Base-by-base conservation (phyloP, 2,797 vertebrate genomes). In the Eulemur mongoz region DNA sequence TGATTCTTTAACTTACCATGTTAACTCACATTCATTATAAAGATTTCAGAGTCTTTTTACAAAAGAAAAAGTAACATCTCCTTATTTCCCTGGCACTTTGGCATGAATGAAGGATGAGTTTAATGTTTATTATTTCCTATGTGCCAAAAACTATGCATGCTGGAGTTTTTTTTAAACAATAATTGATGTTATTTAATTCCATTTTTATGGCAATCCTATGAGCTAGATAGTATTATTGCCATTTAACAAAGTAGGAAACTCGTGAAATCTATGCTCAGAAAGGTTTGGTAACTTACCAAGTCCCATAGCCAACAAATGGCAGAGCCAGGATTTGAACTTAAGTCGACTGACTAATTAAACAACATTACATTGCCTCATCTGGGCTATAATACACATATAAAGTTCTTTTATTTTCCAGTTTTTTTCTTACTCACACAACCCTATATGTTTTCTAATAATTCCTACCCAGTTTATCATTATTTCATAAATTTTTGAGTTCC, bases 321-420 rank as follows among this genome's bases (percentile, higher is more conserved):
- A 91, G 54, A 89, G 25, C 11, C 63, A 8, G 50, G 14, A 69
- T 80, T 79, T 87, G 65, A 96, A 92, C 9, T 30, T 9, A 45
- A 11, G n/a, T 18, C 45, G 1, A 81, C 22, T 81, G 45, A 50
- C 32, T 61, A 15, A 40, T 17, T 59, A 30, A 48, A 93, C 27
- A 89, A 23, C 1, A 63, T n/a, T 48, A 91, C 22, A 63, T 48
- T 75, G 38, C 40, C 32, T 76, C 30, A 14, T 86, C 40, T 50
- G 43, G 23, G 30, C 32, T 54, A 45, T 9, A 84, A 48, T 48
- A 20, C 43, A 89, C 32, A 9, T 9, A 80, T 35, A 27, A 23
- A 82, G 8, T 94, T 86, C 7, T 63, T 95, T 75, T 43, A 54
- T 54, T 91, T 94, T 90, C 67, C 32, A 80, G n/a, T 38, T 91